phyloP scores from a whole-genome alignment of 1,140 invertebrate species.

The Drosophila ohnishii region DNA sequence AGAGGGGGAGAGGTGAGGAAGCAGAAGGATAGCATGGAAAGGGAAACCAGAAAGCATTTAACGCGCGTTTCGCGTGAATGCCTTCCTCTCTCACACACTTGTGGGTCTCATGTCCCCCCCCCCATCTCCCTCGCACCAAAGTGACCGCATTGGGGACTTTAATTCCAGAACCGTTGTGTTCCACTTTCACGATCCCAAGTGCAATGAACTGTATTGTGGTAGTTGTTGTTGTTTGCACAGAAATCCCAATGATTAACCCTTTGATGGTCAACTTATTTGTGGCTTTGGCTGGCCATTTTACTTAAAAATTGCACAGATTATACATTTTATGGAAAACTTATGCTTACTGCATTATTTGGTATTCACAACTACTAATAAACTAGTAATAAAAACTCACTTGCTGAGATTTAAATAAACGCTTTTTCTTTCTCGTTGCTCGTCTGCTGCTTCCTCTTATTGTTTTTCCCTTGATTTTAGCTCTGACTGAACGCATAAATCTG shows the following conservation, averaged over 20 bases:
- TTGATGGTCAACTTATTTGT: background rate
- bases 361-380: background rate
- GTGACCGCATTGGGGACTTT: constrained; percentile 31
- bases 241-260: constrained; percentile 24
- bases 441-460: constrained; percentile 19
- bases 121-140: background rate
- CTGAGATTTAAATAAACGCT: background rate
- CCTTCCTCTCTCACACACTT: background rate
- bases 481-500: constrained; percentile 58
- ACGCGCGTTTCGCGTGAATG: constrained; percentile 67
- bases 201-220: constrained; percentile 24
- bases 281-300: background rate
- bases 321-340: background rate
- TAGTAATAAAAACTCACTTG: background rate
- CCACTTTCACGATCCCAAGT: constrained; percentile 20
- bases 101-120: background rate
- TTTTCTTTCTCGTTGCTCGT: constrained; percentile 3
- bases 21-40: background rate
- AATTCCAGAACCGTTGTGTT: constrained; percentile 18
- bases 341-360: background rate
- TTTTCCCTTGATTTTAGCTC: constrained; percentile 33
- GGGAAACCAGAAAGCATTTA: constrained; percentile 60
- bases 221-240: background rate
- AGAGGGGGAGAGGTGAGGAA: background rate
- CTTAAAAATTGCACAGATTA: background rate